Evolutionary conservation across 2,888 invertebrate genomes (phyloP).

Genomic region (Stenodera caucasica): DNA sequence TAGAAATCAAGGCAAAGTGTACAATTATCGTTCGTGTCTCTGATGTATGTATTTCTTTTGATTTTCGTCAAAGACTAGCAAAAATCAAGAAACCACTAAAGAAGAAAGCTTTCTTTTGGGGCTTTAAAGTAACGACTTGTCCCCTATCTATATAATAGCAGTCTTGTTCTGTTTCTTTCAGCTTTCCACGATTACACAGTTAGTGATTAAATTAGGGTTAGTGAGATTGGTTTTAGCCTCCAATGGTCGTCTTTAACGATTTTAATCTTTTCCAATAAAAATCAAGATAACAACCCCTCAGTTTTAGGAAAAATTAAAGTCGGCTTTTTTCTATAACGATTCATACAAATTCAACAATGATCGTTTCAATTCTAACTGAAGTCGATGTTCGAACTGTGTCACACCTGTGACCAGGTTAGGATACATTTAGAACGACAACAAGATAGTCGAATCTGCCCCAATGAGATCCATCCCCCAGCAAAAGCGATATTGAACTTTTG

Average conservation of each 20-base stretch:
- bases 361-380: not conserved
- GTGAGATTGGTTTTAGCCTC: constrained; percentile 22
- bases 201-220: constrained; percentile 30
- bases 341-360: not conserved
- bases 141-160: not conserved
- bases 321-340: not conserved
- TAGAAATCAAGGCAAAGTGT: not conserved
- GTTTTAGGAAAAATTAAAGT: not conserved
- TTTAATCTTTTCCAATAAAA: constrained; percentile 7
- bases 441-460: too few relatives aligned
- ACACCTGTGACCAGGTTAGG: not conserved
- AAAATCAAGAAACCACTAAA: too few relatives aligned
- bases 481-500: too few relatives aligned
- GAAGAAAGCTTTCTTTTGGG: too few relatives aligned
- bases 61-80: not conserved
- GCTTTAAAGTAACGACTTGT: not conserved
- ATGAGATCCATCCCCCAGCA: too few relatives aligned
- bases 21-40: not conserved
- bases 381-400: not conserved
- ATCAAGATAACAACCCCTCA: constrained; percentile 7
- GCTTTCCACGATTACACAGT: constrained; percentile 20
- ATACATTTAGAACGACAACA: too few relatives aligned
- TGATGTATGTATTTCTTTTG: not conserved
- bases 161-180: constrained; percentile 15
- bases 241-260: constrained; percentile 8